Conservation (phyloP, 2,113 vertebrate genomes). For the Hydrolagus affinis region DNA sequence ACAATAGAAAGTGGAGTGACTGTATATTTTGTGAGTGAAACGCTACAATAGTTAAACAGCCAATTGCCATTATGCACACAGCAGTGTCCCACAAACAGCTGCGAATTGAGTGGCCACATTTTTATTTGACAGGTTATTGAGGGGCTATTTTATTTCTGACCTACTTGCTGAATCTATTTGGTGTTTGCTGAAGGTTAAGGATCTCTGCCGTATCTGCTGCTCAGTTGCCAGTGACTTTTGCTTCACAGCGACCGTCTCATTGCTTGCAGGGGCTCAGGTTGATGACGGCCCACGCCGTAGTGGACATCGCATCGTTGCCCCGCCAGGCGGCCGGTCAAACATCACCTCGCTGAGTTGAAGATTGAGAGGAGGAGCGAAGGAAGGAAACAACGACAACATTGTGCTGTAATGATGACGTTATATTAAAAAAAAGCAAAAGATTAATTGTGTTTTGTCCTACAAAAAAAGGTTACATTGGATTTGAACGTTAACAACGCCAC, state of each 20-base stretch:
- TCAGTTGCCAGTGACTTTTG: too few species aligned
- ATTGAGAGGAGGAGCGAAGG: conserved; percentile 36
- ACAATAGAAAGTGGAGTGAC: too few species aligned
- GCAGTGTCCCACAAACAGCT: too few species aligned
- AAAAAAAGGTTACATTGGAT: conserved; percentile 51
- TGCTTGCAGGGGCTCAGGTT: conserved; percentile 55
- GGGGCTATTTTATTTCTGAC: too few species aligned
- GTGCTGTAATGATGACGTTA: conserved; percentile 42
- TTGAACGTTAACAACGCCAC: conserved; percentile 70
- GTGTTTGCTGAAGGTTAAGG: too few species aligned
- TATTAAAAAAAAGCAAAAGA: conserved; percentile 51
- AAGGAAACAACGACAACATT: conserved; percentile 62
- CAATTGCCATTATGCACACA: too few species aligned
- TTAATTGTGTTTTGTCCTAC: conserved; percentile 40
- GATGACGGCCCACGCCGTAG: conserved; percentile 69
- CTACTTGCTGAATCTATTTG: too few species aligned
- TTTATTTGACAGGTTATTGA: too few species aligned
- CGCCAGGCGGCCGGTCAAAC: conserved; percentile 92
- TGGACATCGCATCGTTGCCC: conserved; percentile 83
- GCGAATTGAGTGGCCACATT: too few species aligned
- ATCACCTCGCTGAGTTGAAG: conserved; percentile 94
- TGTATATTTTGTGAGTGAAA: too few species aligned
- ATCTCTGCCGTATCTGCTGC: too few species aligned
- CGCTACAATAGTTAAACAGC: too few species aligned
- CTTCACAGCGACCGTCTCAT: conserved; percentile 37